A percentile compares a stretch with the other conserved stretches of the same genome.
Conservation (phyloP, 2,113 vertebrate species). For the Brevimyrus niger region DNA sequence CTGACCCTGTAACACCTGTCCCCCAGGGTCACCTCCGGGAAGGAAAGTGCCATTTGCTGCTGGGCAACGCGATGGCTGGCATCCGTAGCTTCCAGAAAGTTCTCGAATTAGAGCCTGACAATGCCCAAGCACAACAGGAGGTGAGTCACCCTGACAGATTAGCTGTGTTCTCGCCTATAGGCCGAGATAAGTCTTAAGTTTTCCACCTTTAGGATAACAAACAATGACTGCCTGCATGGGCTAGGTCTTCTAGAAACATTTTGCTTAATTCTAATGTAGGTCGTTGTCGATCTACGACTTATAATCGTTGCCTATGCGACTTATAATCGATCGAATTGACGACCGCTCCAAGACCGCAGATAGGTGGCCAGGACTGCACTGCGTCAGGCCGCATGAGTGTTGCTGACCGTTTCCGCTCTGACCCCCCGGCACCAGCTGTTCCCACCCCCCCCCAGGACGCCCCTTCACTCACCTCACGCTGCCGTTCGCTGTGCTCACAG, state of each 20-base stretch:
- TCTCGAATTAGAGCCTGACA: slow-evolving; percentile 79
- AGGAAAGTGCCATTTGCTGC: slow-evolving; percentile 86
- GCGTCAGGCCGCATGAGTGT: not conserved
- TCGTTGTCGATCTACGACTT: not conserved
- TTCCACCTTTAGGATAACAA: not conserved
- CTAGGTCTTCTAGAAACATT: not conserved
- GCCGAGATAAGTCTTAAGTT: not conserved
- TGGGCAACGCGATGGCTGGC: slow-evolving; percentile 90
- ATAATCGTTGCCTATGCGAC: too few species aligned
- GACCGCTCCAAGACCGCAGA: not conserved
- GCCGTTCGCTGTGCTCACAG: not conserved
- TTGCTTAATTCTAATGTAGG: not conserved
- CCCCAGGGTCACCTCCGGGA: slow-evolving; percentile 84
- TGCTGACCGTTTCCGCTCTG: not conserved
- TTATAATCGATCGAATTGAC: too few species aligned
- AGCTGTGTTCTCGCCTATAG: not conserved
- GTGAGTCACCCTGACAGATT: slow-evolving; percentile 43
- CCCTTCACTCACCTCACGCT: not conserved
- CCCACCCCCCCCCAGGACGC: too few species aligned
- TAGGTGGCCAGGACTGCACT: not conserved
- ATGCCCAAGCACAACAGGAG: slow-evolving; percentile 78
- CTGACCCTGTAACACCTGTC: not conserved
- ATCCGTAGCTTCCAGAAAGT: slow-evolving; percentile 85
- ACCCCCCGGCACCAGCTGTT: accelerated
- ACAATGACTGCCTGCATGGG: not conserved